Evolutionary conservation across 1,140 invertebrate genomes (phyloP), one percentile per base, ranked within the genome.

Genomic region (Zaprionus gabonicus): DNA sequence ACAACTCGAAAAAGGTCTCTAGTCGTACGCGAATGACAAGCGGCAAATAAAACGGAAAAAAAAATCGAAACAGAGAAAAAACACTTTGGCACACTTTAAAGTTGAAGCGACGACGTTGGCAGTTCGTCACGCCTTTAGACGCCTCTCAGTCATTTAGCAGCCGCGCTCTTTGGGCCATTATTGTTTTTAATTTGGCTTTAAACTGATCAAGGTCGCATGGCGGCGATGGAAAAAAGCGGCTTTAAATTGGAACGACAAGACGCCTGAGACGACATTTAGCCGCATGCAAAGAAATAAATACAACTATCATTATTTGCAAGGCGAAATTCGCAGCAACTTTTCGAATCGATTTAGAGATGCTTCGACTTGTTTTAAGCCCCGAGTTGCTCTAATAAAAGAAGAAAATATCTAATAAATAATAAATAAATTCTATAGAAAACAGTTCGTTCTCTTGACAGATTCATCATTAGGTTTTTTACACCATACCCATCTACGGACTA

Each of bases 101-200:
- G 67, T 59, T 71, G 68, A 57, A 68, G 75, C 78, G 78, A 66
- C 70, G 63, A 81, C 76, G 76, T 88, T 84, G 81, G 81, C 84
- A 83, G 84, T 87, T 84, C 81, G 83, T 87, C 81, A 87, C 83
- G 83, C 83, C 83, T 87, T 77, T 68, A 88, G 84, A 84, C 83
- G 84, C 78, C 74, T 78, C 84, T 71, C 77, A 69, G 82, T 81
- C 82, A 81, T 84, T 85, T 84, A 68, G 78, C 70, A 71, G 81
- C 59, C 81, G 74, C 41, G 55, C 75, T 88, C 79, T 83, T 59
- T 76, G 77, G 77, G 74, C 83, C 68, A 88, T 87, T 88, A 87
- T 88, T 81, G 85, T 71, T 82, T 83, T 88, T 88, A 80, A 88
- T 87, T 83, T 88, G 71, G 73, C 60, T 76, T 55, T 76, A 72